phyloP scores from a whole-genome alignment of 2,797 vertebrate genomes.

The Enteromius treurensis region DNA sequence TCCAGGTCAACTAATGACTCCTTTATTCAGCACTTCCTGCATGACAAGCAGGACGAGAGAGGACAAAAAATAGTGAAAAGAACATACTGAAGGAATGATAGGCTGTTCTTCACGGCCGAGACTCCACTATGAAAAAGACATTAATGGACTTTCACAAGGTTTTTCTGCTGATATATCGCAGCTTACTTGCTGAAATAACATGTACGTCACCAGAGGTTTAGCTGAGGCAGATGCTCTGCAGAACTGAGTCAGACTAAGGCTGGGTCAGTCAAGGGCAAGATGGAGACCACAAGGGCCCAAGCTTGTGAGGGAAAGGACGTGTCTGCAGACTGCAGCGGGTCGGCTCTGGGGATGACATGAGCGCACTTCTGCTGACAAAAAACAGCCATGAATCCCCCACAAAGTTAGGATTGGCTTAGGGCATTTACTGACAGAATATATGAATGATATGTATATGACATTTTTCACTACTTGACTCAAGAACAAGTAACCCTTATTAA shows the following conservation, averaged over 20 bases:
- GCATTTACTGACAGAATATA: background rate
- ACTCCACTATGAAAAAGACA: conserved; percentile 27
- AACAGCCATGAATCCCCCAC: background rate
- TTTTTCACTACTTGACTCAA: background rate
- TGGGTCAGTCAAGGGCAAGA: conserved; percentile 37
- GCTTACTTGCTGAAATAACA: conserved; percentile 36
- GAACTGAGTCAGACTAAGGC: conserved; percentile 32
- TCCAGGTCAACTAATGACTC: conserved; percentile 44
- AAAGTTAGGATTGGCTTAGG: background rate
- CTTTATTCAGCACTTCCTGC: conserved; percentile 35
- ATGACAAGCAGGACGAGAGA: conserved; percentile 1
- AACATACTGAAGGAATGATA: conserved; percentile 12
- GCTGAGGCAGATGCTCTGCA: conserved; percentile 42
- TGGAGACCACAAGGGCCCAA: background rate
- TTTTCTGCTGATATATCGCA: conserved; percentile 43
- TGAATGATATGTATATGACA: no score
- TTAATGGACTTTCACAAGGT: conserved; percentile 33
- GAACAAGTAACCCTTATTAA: background rate
- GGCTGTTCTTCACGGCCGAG: conserved; percentile 13
- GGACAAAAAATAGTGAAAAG: background rate
- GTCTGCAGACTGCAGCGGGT: background rate
- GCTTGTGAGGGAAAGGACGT: background rate
- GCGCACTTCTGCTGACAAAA: background rate
- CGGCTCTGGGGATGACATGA: background rate
- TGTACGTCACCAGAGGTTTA: conserved; percentile 34